Evolutionary conservation across 2,113 vertebrate genomes (phyloP).

Genomic region (Larimichthys polyactis): DNA sequence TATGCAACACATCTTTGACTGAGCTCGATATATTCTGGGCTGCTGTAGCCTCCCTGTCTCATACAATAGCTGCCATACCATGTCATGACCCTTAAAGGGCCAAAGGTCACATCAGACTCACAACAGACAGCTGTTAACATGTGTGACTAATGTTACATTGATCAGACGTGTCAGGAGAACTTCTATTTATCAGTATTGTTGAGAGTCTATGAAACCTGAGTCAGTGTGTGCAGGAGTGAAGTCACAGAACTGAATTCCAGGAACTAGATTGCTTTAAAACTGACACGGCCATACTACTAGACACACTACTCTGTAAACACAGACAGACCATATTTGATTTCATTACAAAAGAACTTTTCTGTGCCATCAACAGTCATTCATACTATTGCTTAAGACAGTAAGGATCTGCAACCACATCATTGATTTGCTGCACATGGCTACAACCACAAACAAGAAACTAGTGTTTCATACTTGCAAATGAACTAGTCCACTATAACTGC

Average conservation of each 20-base stretch:
- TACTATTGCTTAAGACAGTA: not conserved
- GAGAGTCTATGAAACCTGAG: slow-evolving; percentile 45
- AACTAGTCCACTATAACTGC: not conserved
- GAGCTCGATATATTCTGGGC: slow-evolving; percentile 12
- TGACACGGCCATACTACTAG: not conserved
- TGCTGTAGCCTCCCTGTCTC: slow-evolving; percentile 8
- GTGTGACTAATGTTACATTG: slow-evolving; percentile 33
- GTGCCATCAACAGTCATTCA: slow-evolving; percentile 13
- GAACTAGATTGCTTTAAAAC: not conserved
- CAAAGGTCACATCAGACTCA: slow-evolving; percentile 55
- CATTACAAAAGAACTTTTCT: not conserved
- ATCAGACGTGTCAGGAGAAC: slow-evolving; percentile 26
- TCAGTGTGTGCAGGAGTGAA: slow-evolving; percentile 13
- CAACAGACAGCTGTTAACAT: slow-evolving; percentile 49
- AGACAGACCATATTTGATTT: not conserved
- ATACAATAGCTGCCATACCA: not conserved
- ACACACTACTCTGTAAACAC: not conserved
- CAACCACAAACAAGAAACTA: not conserved
- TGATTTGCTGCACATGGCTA: not conserved
- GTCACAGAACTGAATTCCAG: slow-evolving; percentile 22
- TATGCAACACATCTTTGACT: not conserved
- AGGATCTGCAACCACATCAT: not conserved
- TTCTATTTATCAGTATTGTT: not conserved
- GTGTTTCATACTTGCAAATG: not conserved
- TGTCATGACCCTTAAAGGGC: slow-evolving; percentile 36